Evolutionary conservation across 2,888 invertebrate genomes (phyloP).

Genomic region (Leucoma salicis): DNA sequence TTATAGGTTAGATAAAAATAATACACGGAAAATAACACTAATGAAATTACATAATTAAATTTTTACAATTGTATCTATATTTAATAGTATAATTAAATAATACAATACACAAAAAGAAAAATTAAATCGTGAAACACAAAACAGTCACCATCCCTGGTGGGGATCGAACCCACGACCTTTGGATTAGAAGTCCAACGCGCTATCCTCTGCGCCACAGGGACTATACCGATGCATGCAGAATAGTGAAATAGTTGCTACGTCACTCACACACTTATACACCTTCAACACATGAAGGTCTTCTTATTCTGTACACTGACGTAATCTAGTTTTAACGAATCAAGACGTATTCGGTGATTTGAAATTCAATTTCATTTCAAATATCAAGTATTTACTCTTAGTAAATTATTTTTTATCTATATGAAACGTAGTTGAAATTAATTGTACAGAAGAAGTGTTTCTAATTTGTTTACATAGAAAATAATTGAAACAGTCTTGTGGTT

Average conservation of each 20-base stretch:
- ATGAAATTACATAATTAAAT: too few relatives aligned
- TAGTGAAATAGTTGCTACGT: slow-evolving; percentile 27
- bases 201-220: slow-evolving; percentile 93
- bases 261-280: slow-evolving; percentile 26
- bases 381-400: too few relatives aligned
- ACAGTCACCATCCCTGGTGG: slow-evolving; percentile 85
- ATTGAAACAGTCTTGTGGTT: too few relatives aligned
- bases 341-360: not conserved
- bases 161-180: slow-evolving; percentile 94
- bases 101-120: not conserved
- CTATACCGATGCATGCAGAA: slow-evolving; percentile 46
- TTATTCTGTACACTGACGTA: not conserved
- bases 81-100: not conserved
- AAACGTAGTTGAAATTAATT: too few relatives aligned
- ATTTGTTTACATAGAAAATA: too few relatives aligned
- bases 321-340: not conserved
- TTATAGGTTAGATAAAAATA: too few relatives aligned
- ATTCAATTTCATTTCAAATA: not conserved
- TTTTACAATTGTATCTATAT: too few relatives aligned
- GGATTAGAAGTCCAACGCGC: slow-evolving; percentile 94
- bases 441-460: too few relatives aligned
- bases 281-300: not conserved
- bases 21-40: too few relatives aligned
- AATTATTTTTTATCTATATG: too few relatives aligned
- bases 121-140: not conserved